Base-by-base conservation (phyloP, 2,888 invertebrate genomes). In the Ochropleura plecta region DNA sequence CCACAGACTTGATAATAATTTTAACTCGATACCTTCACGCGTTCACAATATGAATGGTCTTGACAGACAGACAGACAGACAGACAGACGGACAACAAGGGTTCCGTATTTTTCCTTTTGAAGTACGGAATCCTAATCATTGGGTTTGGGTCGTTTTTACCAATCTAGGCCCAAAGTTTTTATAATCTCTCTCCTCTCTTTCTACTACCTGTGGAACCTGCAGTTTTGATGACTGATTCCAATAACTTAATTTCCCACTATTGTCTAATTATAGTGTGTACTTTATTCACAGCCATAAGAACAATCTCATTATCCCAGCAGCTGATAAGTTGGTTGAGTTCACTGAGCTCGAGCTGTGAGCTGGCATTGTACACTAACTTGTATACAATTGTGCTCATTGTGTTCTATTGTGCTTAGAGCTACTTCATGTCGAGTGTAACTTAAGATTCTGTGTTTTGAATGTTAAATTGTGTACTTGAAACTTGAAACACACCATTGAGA, bases 281-380 rank as follows among this genome's bases (percentile, higher is more conserved):
- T 30, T 30, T 7, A 53, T 68, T n/a, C 14, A 69, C n/a, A n/a
- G 46, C 6, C 16, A 48, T 48, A 48, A n/a, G 49, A 49, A 73
- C 18, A 59, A 30, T 10, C 16, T 16, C 30, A 57, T 16, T 57
- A 16, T 57, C 20, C n/a, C 42, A 30, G 30, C n/a, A 44, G 44
- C 70, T 42, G 10, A 49, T 44, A 72, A 59, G 49, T 44, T 10
- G 18, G 30, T 48, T 30, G 14, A 48, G 42, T 49, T 72, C 55
- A 9, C 46, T 20, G 57, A 20, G 72, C 42, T 42, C 14, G 30
- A 72, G 18, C 18, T 16, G 18, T 9, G 46, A n/a, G 70, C 40
- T 48, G 4, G 20, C 16, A 12, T 6, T 44, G 9, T 9, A 51
- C 9, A 44, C 30, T 30, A 73, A 59, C 51, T 12, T 44, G 55